Percentiles rank a stretch among this genome's conserved stretches.
Conservation (phyloP, 2,113 vertebrate genomes). For the Sigmodon hispidus region DNA sequence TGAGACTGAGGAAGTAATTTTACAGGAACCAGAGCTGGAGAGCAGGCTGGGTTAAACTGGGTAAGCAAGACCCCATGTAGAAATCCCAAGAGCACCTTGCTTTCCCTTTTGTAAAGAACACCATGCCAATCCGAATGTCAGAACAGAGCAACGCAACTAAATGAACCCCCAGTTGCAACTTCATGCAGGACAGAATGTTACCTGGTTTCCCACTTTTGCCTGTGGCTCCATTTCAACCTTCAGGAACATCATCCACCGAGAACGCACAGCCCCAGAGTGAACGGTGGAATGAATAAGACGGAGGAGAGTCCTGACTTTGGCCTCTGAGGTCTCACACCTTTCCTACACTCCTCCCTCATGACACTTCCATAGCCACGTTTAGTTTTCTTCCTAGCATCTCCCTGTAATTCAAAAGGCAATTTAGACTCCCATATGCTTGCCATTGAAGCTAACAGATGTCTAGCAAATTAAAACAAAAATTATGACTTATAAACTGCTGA, state of each 20-base stretch:
- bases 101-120: conserved; percentile 31
- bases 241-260: neutral
- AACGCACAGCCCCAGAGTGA: neutral
- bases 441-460: conserved; percentile 84
- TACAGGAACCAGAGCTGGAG: neutral
- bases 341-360: conserved; percentile 59
- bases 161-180: conserved; percentile 13
- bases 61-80: neutral
- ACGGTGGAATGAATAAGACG: conserved; percentile 31
- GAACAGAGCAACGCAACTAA: neutral
- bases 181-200: conserved; percentile 4
- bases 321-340: conserved; percentile 70
- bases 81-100: neutral
- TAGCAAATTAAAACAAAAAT: conserved; percentile 85
- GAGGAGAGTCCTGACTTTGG: neutral
- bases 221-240: conserved; percentile 29
- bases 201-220: conserved; percentile 30
- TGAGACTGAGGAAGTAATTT: neutral
- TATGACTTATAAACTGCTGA: conserved; percentile 82
- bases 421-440: conserved; percentile 81
- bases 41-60: neutral
- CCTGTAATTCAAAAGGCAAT: conserved; percentile 81
- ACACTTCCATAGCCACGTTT: conserved; percentile 73
- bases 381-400: conserved; percentile 71
- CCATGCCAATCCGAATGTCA: neutral